A percentile compares a stretch with the other conserved stretches of the same genome.
Evolutionary conservation across 1,140 invertebrate species (phyloP).

Genomic region (Chlorops oryzae): DNA sequence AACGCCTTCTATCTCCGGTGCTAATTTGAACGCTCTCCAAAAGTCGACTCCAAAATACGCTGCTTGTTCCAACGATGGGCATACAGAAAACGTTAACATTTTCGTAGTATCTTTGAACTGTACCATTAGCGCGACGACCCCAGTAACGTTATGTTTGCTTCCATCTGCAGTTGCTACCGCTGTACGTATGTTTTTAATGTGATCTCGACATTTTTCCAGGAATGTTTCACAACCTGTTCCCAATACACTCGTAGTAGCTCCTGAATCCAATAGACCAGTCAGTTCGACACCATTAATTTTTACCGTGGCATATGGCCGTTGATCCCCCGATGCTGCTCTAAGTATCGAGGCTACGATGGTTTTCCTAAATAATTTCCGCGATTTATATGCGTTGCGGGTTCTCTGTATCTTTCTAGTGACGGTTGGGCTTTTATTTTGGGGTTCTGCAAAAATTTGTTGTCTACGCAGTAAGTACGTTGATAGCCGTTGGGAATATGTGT

Average conservation of each 20-base stretch:
- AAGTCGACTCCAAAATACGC: constrained; percentile 16
- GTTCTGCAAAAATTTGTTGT: too few species aligned
- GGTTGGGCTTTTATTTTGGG: too few species aligned
- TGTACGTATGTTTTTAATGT: constrained; percentile 4
- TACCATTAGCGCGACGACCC: neutral
- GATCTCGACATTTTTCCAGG: neutral
- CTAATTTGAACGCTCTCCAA: constrained; percentile 9
- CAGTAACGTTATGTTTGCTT: neutral
- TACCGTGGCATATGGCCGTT: too few species aligned
- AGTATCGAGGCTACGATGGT: too few species aligned
- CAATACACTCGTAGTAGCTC: constrained; percentile 12
- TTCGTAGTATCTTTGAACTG: constrained; percentile 5
- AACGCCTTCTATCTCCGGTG: neutral
- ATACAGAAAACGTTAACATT: constrained; percentile 10
- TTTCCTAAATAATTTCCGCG: too few species aligned
- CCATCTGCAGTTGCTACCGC: constrained; percentile 10
- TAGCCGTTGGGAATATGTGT: too few species aligned
- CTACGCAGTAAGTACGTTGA: too few species aligned
- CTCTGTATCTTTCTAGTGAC: too few species aligned
- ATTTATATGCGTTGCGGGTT: too few species aligned
- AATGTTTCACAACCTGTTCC: neutral
- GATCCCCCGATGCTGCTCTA: too few species aligned
- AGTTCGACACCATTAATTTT: too few species aligned
- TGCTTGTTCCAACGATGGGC: constrained; percentile 5
- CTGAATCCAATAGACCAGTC: constrained; percentile 10